Conservation (phyloP, 1,140 invertebrate genomes). For the Drosophila varians region DNA sequence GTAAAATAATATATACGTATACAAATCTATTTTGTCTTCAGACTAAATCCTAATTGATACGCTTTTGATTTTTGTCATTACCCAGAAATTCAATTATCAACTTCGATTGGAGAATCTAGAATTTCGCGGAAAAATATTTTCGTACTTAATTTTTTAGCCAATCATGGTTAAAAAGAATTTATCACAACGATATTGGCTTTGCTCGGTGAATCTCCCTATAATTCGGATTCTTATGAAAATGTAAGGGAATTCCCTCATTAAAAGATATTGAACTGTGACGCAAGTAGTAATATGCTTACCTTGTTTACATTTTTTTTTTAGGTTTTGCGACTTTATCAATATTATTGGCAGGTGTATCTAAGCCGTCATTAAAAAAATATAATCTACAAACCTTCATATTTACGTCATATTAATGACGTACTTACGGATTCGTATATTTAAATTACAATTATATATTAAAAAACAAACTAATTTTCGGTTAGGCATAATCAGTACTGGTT, state of each 20-base stretch:
- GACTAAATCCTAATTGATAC: slow-evolving; percentile 2
- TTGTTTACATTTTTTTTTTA: too few relatives aligned
- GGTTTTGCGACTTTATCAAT: too few relatives aligned
- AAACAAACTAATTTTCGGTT: slow-evolving; percentile 8
- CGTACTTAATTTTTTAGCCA: neutral
- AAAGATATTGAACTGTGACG: too few relatives aligned
- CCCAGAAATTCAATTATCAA: slow-evolving; percentile 11
- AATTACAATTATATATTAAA: neutral
- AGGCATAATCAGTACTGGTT: slow-evolving; percentile 63
- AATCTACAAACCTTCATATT: neutral
- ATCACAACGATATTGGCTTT: neutral
- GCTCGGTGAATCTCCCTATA: neutral
- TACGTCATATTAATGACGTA: neutral
- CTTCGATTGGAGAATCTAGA: neutral
- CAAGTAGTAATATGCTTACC: too few relatives aligned
- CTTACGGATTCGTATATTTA: too few relatives aligned
- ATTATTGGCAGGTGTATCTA: neutral
- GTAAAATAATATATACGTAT: neutral
- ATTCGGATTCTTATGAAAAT: neutral
- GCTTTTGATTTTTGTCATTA: slow-evolving; percentile 11
- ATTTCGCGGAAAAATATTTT: neutral
- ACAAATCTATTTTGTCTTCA: neutral
- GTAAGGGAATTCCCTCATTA: too few relatives aligned
- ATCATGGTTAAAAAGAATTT: neutral
- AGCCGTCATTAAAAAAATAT: neutral